Conservation (phyloP, 2,888 invertebrate genomes). For the Agrotis ipsilon region DNA sequence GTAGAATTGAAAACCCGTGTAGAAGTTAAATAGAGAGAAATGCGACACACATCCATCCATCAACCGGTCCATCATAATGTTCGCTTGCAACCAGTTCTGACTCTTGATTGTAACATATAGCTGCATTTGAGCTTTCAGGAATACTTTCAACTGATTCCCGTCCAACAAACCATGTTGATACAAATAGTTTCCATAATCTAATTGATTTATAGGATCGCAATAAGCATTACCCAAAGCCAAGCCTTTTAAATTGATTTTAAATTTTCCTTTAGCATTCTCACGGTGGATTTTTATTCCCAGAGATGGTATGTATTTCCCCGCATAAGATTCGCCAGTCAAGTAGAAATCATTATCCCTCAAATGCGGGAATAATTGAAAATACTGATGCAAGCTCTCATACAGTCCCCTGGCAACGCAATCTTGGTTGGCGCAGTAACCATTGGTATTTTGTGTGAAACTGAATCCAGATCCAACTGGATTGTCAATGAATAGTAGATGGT, state of each 20-base stretch:
- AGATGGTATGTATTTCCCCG: slow-evolving; percentile 90
- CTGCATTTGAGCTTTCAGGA: slow-evolving; percentile 91
- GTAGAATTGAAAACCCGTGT: slow-evolving; percentile 94
- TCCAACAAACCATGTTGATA: slow-evolving; percentile 91
- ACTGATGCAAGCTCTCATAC: slow-evolving; percentile 89
- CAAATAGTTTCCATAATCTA: slow-evolving; percentile 87
- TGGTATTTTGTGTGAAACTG: slow-evolving; percentile 90
- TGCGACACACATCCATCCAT: slow-evolving; percentile 84
- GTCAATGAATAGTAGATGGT: slow-evolving; percentile 92
- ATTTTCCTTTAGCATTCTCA: slow-evolving; percentile 76
- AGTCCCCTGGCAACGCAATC: slow-evolving; percentile 90
- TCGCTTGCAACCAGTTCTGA: slow-evolving; percentile 92
- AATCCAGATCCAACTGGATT: slow-evolving; percentile 93
- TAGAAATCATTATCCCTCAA: slow-evolving; percentile 90
- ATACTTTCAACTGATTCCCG: slow-evolving; percentile 88
- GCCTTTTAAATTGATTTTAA: slow-evolving; percentile 88
- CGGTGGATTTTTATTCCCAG: slow-evolving; percentile 89
- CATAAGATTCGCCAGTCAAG: slow-evolving; percentile 92
- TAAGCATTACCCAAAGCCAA: slow-evolving; percentile 89
- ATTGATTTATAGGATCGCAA: slow-evolving; percentile 87
- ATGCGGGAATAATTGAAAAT: slow-evolving; percentile 91
- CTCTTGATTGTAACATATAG: slow-evolving; percentile 91
- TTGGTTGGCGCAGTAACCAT: slow-evolving; percentile 90
- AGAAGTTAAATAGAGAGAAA: slow-evolving; percentile 90
- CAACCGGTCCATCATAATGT: slow-evolving; percentile 93